Evolutionary conservation across 2,113 vertebrate species (phyloP), one percentile per base, ranked within the genome.

Genomic region (Reinhardtius hippoglossoides): DNA sequence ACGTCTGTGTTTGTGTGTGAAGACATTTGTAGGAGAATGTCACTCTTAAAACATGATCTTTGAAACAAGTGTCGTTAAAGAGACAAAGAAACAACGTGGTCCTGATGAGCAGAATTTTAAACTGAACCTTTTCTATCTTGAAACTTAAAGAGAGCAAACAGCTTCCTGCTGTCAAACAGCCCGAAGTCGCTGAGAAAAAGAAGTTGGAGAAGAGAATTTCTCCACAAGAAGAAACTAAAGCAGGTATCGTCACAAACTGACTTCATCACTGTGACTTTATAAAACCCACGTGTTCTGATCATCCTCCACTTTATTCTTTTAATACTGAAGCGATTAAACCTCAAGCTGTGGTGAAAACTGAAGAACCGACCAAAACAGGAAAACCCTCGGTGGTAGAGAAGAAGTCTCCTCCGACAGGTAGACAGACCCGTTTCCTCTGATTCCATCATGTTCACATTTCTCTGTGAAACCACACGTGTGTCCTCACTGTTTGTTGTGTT

Each of bases 331-430:
- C 46, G 26, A 31, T 37, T 1, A 66, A 74, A 31, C 64, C 74
- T 35, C 48, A 83, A 55, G 71, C 70, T 27, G 58, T 42, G 0
- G 31, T 3, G 42, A 84, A 82, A 81, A 75, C 82, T 52, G 76
- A 92, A 88, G 92, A 91, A 57, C 63, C 65, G 59, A 64, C 57
- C 14, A 83, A 75, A 85, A 81, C 15, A 37, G 79, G 90, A 78
- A 86, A 89, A 83, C 7, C 83, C 50, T 0, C 21, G 1, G 18
- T 76, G 61, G 71, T 72, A 23, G 81, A 88, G 68, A 81, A 48
- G 56, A 78, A 26, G 35, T 5, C 80, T 67, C 76, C 89, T 59
- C 56, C 50, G 61, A 86, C 83, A 93, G 90, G 87, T 93, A 92
- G 75, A 86, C 15, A 2, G 12, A 46, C 44, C 13, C 1, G 35